phyloP scores from a whole-genome alignment of 2,888 invertebrate species.

The Elysia crispata region DNA sequence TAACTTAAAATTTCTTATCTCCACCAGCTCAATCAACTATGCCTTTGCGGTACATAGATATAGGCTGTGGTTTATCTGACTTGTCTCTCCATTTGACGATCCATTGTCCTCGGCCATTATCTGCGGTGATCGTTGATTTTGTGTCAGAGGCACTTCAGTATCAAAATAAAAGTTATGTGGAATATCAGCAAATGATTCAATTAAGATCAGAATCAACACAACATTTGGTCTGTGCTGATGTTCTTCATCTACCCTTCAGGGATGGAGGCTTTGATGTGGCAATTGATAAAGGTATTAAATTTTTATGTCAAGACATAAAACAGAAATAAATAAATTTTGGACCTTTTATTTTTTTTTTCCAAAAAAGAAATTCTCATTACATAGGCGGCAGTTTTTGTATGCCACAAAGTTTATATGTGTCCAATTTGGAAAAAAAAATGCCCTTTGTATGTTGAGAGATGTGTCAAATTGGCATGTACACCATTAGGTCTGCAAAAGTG shows the following conservation, averaged over 20 bases:
- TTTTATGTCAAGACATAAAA: not conserved
- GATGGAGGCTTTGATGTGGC: slow-evolving; percentile 45
- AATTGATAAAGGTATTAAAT: slow-evolving; percentile 48
- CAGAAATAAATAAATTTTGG: not conserved
- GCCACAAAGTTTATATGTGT: too few species aligned
- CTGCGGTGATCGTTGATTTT: slow-evolving; percentile 43
- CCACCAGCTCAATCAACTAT: not conserved
- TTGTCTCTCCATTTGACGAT: slow-evolving; percentile 32
- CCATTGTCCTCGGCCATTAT: slow-evolving; percentile 33
- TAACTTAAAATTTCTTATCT: too few species aligned
- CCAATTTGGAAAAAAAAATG: too few species aligned
- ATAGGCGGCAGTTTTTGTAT: too few species aligned
- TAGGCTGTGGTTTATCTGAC: slow-evolving; percentile 49
- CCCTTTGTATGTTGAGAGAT: too few species aligned
- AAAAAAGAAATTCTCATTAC: too few species aligned
- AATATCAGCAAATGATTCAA: too few species aligned
- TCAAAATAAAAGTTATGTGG: slow-evolving; percentile 16
- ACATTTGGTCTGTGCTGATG: slow-evolving; percentile 46
- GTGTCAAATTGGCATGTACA: too few species aligned
- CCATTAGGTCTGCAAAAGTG: too few species aligned
- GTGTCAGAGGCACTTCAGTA: slow-evolving; percentile 44
- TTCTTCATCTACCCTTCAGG: slow-evolving; percentile 46
- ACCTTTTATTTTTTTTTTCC: too few species aligned
- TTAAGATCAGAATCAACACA: slow-evolving; percentile 3
- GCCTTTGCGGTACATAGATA: slow-evolving; percentile 28